Evolutionary conservation across 2,797 vertebrate genomes (phyloP).

Genomic region (Chrysolophus pictus): DNA sequence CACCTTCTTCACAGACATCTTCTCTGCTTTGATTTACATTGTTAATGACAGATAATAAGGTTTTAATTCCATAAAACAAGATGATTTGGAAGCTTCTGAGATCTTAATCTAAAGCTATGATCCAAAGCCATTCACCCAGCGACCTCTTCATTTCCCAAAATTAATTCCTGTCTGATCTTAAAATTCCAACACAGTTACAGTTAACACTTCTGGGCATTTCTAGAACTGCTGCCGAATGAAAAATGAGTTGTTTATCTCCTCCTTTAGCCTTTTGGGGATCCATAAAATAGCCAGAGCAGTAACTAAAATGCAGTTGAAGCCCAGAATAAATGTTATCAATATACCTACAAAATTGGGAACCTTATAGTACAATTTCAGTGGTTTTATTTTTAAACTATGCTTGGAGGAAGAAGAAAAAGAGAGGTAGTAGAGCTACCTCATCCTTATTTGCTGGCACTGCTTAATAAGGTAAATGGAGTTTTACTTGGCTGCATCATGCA

Average conservation of each 20-base stretch:
- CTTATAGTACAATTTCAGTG: not conserved
- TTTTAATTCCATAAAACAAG: not conserved
- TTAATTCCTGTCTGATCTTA: not conserved
- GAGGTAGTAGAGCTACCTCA: not conserved
- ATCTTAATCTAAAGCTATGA: not conserved
- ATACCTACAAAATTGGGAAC: not conserved
- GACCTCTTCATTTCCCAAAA: not conserved
- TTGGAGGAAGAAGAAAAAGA: not conserved
- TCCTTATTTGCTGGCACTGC: not conserved
- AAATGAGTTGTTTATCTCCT: not conserved
- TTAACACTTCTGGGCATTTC: not conserved
- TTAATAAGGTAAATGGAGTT: not conserved
- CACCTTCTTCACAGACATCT: not conserved
- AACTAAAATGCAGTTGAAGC: not conserved
- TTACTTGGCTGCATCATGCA: not conserved
- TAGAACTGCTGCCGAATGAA: not conserved
- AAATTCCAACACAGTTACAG: not conserved
- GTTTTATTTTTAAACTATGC: not conserved
- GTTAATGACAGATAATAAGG: not conserved
- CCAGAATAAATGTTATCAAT: not conserved
- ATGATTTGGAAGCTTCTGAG: not conserved
- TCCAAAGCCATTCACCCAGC: not conserved
- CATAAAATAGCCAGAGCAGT: not conserved
- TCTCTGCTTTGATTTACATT: not conserved
- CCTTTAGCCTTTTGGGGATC: not conserved